Percentiles rank a stretch among this genome's conserved stretches.
These are phyloP conservation scores for Stegodyphus dumicola DNA, from an alignment of 1,140 invertebrate genomes.

Conservation along the genomic window DNA sequence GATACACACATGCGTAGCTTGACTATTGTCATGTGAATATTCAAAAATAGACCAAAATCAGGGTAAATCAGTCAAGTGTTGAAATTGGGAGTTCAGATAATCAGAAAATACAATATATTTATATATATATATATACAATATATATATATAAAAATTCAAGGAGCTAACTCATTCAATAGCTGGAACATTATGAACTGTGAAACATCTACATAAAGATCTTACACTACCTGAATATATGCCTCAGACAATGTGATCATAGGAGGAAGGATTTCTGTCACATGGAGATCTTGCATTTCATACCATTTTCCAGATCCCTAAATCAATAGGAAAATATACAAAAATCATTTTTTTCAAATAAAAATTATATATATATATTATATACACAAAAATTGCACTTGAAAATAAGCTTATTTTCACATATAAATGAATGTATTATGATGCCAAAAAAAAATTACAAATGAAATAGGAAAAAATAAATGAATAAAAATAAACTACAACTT, in stretches of 20 bases:
- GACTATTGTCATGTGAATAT: too few relatives aligned
- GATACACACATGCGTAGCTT: too few relatives aligned
- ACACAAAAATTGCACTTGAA: neutral
- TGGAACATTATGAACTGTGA: neutral
- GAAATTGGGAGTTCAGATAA: too few relatives aligned
- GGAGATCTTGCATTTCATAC: conserved; percentile 98
- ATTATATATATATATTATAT: neutral
- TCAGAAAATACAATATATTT: too few relatives aligned
- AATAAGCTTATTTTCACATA: neutral
- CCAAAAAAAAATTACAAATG: neutral
- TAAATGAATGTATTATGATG: neutral
- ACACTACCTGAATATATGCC: conserved; percentile 90
- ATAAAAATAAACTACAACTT: too few relatives aligned
- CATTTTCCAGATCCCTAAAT: conserved; percentile 78
- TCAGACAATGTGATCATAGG: conserved; percentile 99
- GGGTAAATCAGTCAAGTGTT: too few relatives aligned
- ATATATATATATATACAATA: too few relatives aligned
- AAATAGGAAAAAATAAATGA: too few relatives aligned
- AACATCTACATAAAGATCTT: neutral
- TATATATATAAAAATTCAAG: neutral
- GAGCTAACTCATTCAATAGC: neutral
- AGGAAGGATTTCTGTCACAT: conserved; percentile 96
- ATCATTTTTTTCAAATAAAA: neutral
- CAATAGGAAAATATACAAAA: too few relatives aligned
- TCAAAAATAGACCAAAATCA: too few relatives aligned